A percentile compares a stretch with the other conserved stretches of the same genome.
phyloP scores from a whole-genome alignment of 2,797 vertebrate genomes.

The Tarsius wallacei region DNA sequence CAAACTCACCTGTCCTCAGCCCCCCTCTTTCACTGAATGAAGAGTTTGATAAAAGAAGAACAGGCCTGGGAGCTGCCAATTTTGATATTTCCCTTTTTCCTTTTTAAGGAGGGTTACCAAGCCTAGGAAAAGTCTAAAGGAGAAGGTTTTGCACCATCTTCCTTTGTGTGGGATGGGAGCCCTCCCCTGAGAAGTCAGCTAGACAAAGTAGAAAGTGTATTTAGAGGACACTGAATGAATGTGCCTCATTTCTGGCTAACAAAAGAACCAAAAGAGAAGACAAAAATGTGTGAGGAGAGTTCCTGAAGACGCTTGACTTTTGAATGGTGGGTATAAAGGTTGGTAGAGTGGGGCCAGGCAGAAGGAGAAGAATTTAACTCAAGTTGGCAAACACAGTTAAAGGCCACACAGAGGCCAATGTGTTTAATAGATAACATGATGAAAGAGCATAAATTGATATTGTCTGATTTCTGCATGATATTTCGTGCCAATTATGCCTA shows the following conservation, averaged over 20 bases:
- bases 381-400: not conserved
- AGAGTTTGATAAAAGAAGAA: not conserved
- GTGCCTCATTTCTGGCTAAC: not conserved
- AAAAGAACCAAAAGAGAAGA: constrained; percentile 3
- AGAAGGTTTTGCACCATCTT: not conserved
- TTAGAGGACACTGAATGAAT: not conserved
- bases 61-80: not conserved
- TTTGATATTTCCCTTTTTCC: not conserved
- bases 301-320: constrained; percentile 50
- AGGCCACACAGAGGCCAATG: not conserved
- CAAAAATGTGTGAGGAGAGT: not conserved
- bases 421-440: not conserved
- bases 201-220: not conserved
- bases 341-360: not conserved
- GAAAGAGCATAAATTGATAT: not conserved
- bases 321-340: not conserved
- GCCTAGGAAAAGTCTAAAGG: constrained; percentile 12
- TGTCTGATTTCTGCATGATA: not conserved
- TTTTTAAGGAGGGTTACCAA: not conserved
- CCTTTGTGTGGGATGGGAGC: not conserved
- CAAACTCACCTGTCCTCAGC: not conserved
- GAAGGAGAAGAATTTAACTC: not conserved
- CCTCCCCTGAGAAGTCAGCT: not conserved
- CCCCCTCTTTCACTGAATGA: not conserved
- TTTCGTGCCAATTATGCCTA: not conserved